Conservation (phyloP, 2,797 vertebrate genomes). For the Fratercula arctica region DNA sequence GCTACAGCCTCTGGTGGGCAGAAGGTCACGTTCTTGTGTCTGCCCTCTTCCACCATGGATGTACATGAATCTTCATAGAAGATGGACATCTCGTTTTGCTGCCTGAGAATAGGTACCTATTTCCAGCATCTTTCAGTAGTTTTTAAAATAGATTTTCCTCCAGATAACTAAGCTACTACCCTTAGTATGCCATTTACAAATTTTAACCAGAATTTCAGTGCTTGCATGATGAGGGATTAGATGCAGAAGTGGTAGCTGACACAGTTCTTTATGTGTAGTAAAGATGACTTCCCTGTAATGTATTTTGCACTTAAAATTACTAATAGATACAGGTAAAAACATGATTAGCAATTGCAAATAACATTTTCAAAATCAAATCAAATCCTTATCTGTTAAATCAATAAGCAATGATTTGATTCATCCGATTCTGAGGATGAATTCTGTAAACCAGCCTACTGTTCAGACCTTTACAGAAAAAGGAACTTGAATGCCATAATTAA, state of each 20-base stretch:
- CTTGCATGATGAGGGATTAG: neutral
- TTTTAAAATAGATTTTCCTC: neutral
- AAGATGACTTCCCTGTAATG: neutral
- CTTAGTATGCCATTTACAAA: neutral
- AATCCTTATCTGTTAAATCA: neutral
- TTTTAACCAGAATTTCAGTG: neutral
- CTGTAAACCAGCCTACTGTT: neutral
- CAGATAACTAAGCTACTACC: neutral
- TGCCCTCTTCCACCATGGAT: neutral
- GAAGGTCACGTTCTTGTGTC: neutral
- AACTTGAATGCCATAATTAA: neutral
- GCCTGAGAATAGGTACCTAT: neutral
- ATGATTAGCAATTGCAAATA: neutral
- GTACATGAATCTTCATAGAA: neutral
- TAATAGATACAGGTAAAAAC: neutral
- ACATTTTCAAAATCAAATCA: neutral
- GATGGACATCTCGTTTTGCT: rapidly evolving
- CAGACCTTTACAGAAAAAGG: conserved; percentile 2
- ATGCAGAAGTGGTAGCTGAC: neutral
- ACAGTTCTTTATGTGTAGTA: neutral
- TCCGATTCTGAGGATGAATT: conserved; percentile 37
- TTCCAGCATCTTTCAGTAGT: neutral
- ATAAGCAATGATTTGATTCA: neutral
- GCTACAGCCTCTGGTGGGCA: neutral
- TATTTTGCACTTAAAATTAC: neutral